Evolutionary conservation across 1,140 invertebrate genomes (phyloP), one percentile per base, ranked within the genome.

Genomic region (Marisa cornuarietis): DNA sequence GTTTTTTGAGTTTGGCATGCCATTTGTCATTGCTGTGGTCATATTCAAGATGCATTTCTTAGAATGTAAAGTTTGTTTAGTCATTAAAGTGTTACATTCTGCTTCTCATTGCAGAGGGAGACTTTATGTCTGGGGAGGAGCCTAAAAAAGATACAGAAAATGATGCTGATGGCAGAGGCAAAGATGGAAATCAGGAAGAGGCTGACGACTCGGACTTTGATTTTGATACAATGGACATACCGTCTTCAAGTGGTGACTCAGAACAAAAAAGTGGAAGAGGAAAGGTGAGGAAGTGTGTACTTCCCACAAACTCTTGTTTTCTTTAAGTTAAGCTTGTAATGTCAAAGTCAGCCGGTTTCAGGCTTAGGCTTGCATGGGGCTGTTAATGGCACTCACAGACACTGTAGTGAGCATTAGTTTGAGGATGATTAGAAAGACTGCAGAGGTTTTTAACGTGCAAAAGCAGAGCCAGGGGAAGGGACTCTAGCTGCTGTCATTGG

Each of bases 131-230:
- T 61, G 24, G 42, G 52, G 52, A 52, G 14, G 24, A 54, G 22
- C 0, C 73, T 13, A 6, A 58, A 75, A 5, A 75, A 52, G 16
- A 68, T 42, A 5, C 42, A 51, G 20, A 18, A 9, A 14, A 24
- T 20, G 20, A 65, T 49, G 31, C 62, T 8, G 42, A 63, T n/a
- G 24, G 20, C 31, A 71, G 65, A 68, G 76, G 61, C 24, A 51
- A 71, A 18, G 63, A 76, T 26, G 65, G 66, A 76, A 75, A 74
- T n/a, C 51, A 52, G 18, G 6, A 61, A 26, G 71, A 76, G 10
- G 78, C 66, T 81, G 22, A 16, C 14, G 63, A 63, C 61, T 83
- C 79, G 58, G 82, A 80, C 52, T 81, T 66, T 76, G 83, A 82
- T n/a, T 78, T 80, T 80, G 83, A 78, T 31, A 77, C 65, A 6